Base-by-base conservation (phyloP, 2,888 invertebrate species). In the Hypomecis atomaria region DNA sequence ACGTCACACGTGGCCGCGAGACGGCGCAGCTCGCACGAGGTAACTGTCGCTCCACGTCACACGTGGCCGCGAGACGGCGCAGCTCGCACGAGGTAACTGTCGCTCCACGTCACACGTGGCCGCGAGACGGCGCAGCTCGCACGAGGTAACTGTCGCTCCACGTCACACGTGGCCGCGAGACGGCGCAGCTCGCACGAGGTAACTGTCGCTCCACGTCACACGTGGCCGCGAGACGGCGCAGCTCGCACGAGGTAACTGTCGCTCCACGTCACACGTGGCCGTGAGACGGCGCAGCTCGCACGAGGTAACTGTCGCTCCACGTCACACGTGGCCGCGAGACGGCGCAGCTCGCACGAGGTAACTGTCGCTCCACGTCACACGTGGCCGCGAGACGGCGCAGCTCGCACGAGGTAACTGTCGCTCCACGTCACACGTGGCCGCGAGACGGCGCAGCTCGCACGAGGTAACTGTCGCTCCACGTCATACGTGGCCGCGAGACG, bases 171-270 rank as follows among this genome's bases (percentile, higher is more conserved):
- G 23, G 23, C 23, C 23, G 23, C 23, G n/a, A n/a, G n/a, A n/a
- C n/a, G n/a, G 1, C 83, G 91, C 58, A 87, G 86, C 63, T 84
- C 85, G 54, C 75, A 83, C 75, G 91, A 91, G 82, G 90, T 90
- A 67, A 80, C 23, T 23, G 23, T 1, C 23, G 23, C 23, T 23
- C 23, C 23, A 23, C 23, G 23, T 23, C 23, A 23, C 23, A 23
- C 23, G 23, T 2, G 23, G 23, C 23, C 23, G 23, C 23, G n/a
- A n/a, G n/a, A n/a, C n/a, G n/a, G 1, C 83, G 91, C 58, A 87
- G 86, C 63, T 84, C 85, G 54, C 75, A 83, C 75, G 91, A 91
- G 82, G 90, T 90, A 67, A 80, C 23, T 23, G 23, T 1, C 23
- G 23, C 23, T 23, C 23, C 23, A 23, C 23, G 23, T 23, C 23